A percentile compares a stretch with the other conserved stretches of the same genome.
phyloP scores from a whole-genome alignment of 1,140 invertebrate species.

The Sitodiplosis mosellana region DNA sequence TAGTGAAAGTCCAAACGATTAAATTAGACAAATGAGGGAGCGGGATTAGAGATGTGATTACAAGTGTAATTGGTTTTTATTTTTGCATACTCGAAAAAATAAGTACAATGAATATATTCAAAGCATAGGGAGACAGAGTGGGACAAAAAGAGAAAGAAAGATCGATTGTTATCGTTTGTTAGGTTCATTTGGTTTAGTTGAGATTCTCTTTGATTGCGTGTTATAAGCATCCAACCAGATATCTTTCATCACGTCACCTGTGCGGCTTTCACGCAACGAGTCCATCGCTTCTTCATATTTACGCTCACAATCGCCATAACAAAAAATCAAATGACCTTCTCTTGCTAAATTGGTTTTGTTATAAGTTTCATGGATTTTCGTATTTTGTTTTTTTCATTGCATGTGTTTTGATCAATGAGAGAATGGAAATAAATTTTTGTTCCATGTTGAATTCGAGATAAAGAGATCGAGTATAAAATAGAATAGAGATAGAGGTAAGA shows the following conservation, averaged over 20 bases:
- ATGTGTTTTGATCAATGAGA: background rate
- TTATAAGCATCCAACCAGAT: conserved; percentile 27
- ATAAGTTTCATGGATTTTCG: background rate
- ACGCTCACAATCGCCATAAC: conserved; percentile 25
- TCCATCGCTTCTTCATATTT: conserved; percentile 24
- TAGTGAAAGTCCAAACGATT: too few species aligned
- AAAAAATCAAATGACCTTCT: conserved; percentile 25
- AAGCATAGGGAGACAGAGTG: too few species aligned
- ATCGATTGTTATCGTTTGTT: too few species aligned
- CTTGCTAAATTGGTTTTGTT: conserved; percentile 11
- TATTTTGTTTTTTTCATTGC: background rate
- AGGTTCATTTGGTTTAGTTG: background rate
- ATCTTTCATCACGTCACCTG: conserved; percentile 27
- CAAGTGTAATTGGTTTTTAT: too few species aligned
- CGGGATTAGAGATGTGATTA: too few species aligned
- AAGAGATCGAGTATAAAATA: background rate
- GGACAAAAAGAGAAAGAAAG: too few species aligned
- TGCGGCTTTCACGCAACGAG: conserved; percentile 16
- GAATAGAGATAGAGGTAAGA: conserved; percentile 3
- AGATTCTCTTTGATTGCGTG: conserved; percentile 6
- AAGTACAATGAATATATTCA: too few species aligned
- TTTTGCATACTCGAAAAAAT: too few species aligned
- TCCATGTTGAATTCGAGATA: background rate
- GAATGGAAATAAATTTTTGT: background rate
- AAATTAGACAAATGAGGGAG: too few species aligned